phyloP scores from a whole-genome alignment of 2,113 vertebrate genomes.

The Salvelinus fontinalis region DNA sequence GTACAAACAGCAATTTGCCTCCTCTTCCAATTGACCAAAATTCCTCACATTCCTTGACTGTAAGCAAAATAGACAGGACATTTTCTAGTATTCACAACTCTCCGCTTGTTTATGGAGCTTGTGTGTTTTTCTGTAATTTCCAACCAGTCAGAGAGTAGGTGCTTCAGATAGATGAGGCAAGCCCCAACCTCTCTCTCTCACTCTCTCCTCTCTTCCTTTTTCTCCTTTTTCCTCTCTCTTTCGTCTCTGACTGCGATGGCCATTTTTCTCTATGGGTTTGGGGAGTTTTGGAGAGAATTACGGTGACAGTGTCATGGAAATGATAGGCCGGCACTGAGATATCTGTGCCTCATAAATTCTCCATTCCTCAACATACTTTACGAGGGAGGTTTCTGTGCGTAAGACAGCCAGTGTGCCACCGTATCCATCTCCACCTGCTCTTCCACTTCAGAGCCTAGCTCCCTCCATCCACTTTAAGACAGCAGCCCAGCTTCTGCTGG shows the following conservation, averaged over 20 bases:
- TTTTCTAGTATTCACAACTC: conserved; percentile 47
- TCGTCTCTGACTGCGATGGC: conserved; percentile 48
- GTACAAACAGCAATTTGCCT: conserved; percentile 45
- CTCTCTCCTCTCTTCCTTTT: neutral
- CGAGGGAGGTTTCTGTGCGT: conserved; percentile 65
- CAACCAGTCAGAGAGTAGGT: neutral
- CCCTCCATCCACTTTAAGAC: conserved; percentile 44
- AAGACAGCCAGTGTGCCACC: conserved; percentile 61
- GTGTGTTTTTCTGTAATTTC: neutral
- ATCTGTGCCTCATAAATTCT: conserved; percentile 77
- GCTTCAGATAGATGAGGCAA: neutral
- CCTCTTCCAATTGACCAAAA: conserved; percentile 52
- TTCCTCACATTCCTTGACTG: conserved; percentile 44
- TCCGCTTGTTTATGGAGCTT: neutral
- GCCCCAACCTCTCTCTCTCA: neutral
- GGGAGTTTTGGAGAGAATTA: conserved; percentile 74
- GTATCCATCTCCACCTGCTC: conserved; percentile 64
- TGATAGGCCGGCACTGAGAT: conserved; percentile 75
- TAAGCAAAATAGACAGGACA: conserved; percentile 50
- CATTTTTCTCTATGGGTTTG: conserved; percentile 62
- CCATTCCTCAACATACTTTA: conserved; percentile 74
- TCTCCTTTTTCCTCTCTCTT: conserved; percentile 26
- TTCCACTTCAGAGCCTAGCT: conserved; percentile 37
- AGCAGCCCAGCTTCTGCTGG: neutral
- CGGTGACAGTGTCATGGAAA: conserved; percentile 71